Evolutionary conservation across 2,888 invertebrate species (phyloP).

Genomic region (Galeruca laticollis): DNA sequence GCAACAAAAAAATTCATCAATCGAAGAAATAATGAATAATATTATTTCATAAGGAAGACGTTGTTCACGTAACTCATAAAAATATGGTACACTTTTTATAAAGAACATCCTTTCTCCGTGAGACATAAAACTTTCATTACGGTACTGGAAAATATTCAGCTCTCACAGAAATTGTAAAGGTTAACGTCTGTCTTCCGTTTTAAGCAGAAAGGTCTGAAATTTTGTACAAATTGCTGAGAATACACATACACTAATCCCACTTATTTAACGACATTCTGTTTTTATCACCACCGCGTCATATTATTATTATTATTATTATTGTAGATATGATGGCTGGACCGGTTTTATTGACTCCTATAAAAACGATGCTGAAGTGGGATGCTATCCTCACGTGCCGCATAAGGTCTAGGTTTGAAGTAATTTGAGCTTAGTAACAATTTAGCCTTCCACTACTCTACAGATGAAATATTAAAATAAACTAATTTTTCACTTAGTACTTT

Average conservation of each 20-base stretch:
- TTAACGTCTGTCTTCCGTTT: slow-evolving; percentile 55
- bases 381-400: background rate
- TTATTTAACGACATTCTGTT: slow-evolving; percentile 41
- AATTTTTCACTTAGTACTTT: too few relatives aligned
- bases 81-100: too few relatives aligned
- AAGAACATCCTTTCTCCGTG: too few relatives aligned
- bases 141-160: slow-evolving; percentile 61
- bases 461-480: too few relatives aligned
- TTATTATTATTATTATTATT: slow-evolving; percentile 44
- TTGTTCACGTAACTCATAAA: too few relatives aligned
- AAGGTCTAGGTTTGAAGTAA: background rate
- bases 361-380: slow-evolving; percentile 10
- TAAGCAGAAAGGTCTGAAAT: slow-evolving; percentile 51
- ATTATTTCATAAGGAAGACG: too few relatives aligned
- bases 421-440: background rate
- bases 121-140: slow-evolving; percentile 64
- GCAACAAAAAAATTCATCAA: too few relatives aligned
- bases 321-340: slow-evolving; percentile 37
- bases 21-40: too few relatives aligned
- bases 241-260: slow-evolving; percentile 60
- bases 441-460: too few relatives aligned
- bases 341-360: slow-evolving; percentile 28
- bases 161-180: slow-evolving; percentile 56
- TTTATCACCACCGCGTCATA: slow-evolving; percentile 47
- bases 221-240: slow-evolving; percentile 60